Percentiles rank a stretch among this genome's conserved stretches.
phyloP scores from a whole-genome alignment of 2,888 invertebrate genomes.

The Xanthostigma xanthostigma region DNA sequence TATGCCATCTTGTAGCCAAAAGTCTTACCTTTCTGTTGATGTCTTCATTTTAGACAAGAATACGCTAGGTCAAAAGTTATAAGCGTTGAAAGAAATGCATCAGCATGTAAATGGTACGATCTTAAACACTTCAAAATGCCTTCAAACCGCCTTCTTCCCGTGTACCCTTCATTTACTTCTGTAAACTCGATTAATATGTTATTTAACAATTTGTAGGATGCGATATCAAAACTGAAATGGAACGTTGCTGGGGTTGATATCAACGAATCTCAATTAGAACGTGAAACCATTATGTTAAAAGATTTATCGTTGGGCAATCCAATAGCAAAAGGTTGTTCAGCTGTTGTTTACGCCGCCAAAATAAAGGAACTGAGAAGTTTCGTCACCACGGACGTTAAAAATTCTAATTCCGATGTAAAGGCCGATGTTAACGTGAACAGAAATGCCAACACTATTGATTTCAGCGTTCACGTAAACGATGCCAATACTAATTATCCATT shows the following conservation, averaged over 20 bases:
- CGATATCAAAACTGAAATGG: conserved; percentile 41
- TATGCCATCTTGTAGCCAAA: no score
- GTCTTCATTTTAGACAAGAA: no score
- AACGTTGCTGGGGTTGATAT: conserved; percentile 30
- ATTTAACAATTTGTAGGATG: conserved; percentile 29
- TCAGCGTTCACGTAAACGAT: conserved; percentile 9
- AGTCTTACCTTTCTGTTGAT: no score
- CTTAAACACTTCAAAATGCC: no score
- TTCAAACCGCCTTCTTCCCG: no score
- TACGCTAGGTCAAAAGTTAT: no score
- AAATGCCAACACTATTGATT: conserved; percentile 1
- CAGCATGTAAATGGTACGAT: no score
- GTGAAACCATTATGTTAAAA: conserved; percentile 34
- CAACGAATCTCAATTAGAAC: conserved; percentile 25
- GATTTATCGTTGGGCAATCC: conserved; percentile 51
- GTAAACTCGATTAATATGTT: no score
- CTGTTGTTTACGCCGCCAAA: conserved; percentile 61
- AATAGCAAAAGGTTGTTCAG: conserved; percentile 69
- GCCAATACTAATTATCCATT: conserved; percentile 36
- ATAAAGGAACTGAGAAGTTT: conserved; percentile 24
- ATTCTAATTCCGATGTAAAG: conserved; percentile 9
- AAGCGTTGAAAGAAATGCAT: no score
- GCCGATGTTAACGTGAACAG: neutral
- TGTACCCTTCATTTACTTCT: no score
- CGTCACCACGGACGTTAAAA: conserved; percentile 7